phyloP scores from a whole-genome alignment of 2,113 vertebrate species.

The Amphiprion percula region DNA sequence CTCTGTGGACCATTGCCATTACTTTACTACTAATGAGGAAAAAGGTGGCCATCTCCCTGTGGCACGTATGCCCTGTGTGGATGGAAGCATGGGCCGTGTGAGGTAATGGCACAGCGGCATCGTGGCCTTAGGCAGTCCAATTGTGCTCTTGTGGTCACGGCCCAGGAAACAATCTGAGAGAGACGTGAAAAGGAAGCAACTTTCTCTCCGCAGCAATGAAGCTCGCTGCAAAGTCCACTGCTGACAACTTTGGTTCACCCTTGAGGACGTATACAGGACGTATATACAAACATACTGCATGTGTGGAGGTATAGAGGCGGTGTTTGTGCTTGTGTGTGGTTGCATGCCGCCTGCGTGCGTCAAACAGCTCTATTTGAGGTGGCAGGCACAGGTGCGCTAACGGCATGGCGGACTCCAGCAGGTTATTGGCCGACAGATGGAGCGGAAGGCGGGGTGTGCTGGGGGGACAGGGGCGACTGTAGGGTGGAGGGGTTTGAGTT shows the following conservation, averaged over 20 bases:
- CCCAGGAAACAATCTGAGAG: conserved; percentile 41
- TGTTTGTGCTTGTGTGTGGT: conserved; percentile 42
- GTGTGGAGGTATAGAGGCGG: conserved; percentile 12
- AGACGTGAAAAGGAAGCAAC: conserved; percentile 34
- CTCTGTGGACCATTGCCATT: conserved; percentile 68
- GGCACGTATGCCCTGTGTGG: conserved; percentile 58
- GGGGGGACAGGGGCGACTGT: conserved; percentile 50
- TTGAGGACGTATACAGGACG: conserved; percentile 28
- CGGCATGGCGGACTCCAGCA: conserved; percentile 77
- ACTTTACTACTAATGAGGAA: conserved; percentile 66
- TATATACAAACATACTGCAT: conserved; percentile 6
- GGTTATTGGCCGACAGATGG: conserved; percentile 86
- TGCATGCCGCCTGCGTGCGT: conserved; percentile 61
- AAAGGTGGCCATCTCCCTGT: conserved; percentile 50
- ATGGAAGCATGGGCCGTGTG: conserved; percentile 44
- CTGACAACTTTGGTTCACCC: conserved; percentile 29
- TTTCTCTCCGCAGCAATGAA: conserved; percentile 29
- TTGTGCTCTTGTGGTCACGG: conserved; percentile 70
- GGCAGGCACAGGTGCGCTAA: conserved; percentile 83
- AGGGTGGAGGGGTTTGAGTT: conserved; percentile 42
- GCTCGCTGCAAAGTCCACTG: conserved; percentile 22
- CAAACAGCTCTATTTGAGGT: conserved; percentile 81
- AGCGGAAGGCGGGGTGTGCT: conserved; percentile 70
- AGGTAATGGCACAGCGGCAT: conserved; percentile 64
- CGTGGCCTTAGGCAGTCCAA: conserved; percentile 63